These are phyloP conservation scores for Rhopalosiphum nymphaeae DNA, from an alignment of 2,888 invertebrate genomes.

Conservation along the genomic window DNA sequence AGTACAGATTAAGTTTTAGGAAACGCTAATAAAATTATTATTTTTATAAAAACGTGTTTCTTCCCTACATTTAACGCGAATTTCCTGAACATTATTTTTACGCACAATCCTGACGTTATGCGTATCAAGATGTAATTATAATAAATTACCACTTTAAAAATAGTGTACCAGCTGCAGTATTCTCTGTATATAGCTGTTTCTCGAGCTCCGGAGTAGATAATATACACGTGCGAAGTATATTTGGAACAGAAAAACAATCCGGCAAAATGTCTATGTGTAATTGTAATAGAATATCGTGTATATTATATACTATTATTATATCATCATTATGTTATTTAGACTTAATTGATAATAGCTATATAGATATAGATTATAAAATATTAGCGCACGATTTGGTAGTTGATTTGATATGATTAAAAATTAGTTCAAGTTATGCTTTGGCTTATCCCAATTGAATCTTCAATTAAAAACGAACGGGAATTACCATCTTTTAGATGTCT, in stretches of 20 bases:
- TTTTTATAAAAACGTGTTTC: not conserved
- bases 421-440: not conserved
- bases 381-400: not conserved
- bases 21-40: not conserved
- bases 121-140: not conserved
- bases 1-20: not conserved
- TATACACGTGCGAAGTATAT: not conserved
- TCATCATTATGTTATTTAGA: not conserved
- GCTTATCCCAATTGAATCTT: not conserved
- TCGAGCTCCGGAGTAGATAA: not conserved
- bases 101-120: not conserved
- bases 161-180: not conserved
- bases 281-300: not conserved
- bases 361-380: not conserved
- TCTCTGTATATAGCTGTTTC: not conserved
- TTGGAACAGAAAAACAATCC: conserved; percentile 41
- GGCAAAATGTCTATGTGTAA: not conserved
- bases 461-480: not conserved
- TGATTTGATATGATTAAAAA: not conserved
- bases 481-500: not conserved
- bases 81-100: not conserved
- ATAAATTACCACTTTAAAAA: not conserved
- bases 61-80: not conserved
- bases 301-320: not conserved
- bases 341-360: not conserved